Evolutionary conservation across 2,888 invertebrate genomes (phyloP).

Genomic region (Aleiodes leptofemur): DNA sequence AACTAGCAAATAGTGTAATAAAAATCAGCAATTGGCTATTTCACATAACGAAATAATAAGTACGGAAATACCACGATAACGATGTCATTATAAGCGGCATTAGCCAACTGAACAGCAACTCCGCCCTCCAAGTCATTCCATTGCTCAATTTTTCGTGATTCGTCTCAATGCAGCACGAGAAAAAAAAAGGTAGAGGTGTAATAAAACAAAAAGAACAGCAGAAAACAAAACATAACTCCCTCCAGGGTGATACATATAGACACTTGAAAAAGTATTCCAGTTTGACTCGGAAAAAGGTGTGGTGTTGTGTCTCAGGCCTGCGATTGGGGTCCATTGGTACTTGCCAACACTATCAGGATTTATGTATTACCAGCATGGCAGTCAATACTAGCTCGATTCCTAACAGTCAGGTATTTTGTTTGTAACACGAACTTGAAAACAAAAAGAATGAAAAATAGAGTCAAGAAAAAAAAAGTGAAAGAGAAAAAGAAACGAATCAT

Average conservation of each 20-base stretch:
- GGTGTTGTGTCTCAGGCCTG: slow-evolving; percentile 39
- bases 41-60: neutral
- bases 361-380: slow-evolving; percentile 63
- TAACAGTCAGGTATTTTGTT: slow-evolving; percentile 66
- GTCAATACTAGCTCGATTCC: slow-evolving; percentile 63
- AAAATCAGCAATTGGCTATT: slow-evolving; percentile 16
- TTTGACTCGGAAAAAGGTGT: slow-evolving; percentile 45
- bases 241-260: too few relatives aligned
- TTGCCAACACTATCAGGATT: slow-evolving; percentile 60
- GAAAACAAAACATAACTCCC: too few relatives aligned
- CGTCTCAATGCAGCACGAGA: neutral
- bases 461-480: slow-evolving; percentile 23
- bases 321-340: slow-evolving; percentile 10
- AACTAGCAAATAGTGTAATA: slow-evolving; percentile 20
- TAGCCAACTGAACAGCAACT: slow-evolving; percentile 6
- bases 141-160: slow-evolving; percentile 34
- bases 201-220: neutral
- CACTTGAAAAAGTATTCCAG: neutral
- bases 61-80: slow-evolving; percentile 14
- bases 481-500: slow-evolving; percentile 4
- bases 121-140: slow-evolving; percentile 7
- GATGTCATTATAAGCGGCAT: slow-evolving; percentile 32
- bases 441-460: slow-evolving; percentile 25
- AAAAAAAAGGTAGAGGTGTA: too few relatives aligned
- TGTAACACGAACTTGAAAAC: slow-evolving; percentile 50